A percentile compares a stretch with the other conserved stretches of the same genome.
Evolutionary conservation across 1,140 invertebrate species (phyloP).

Genomic region (Octopus sinensis): DNA sequence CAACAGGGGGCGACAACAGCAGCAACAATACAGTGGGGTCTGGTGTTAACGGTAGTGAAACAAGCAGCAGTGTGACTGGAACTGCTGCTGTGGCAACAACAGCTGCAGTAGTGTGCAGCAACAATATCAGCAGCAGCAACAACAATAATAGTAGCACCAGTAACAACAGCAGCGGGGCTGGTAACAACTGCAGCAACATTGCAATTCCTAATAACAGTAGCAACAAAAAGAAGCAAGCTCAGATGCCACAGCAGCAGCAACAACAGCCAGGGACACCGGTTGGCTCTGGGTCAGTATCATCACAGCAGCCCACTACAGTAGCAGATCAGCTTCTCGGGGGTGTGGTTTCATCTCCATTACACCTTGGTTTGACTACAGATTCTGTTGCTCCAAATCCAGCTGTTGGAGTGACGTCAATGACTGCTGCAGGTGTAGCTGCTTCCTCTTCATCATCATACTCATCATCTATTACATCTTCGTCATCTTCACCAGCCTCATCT

Average conservation of each 20-base stretch:
- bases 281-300: not conserved
- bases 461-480: conserved; percentile 18
- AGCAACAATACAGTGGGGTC: not conserved
- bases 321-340: not conserved
- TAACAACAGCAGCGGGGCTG: not conserved
- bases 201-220: not conserved
- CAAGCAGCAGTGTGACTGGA: not conserved
- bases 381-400: conserved; percentile 27
- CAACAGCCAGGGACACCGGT: not conserved
- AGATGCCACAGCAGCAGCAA: not conserved
- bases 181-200: not conserved
- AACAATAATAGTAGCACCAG: not conserved
- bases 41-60: not conserved
- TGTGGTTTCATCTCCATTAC: conserved; percentile 23
- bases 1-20: not conserved
- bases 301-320: not conserved
- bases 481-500: conserved; percentile 31
- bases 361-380: conserved; percentile 23
- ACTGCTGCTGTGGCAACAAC: not conserved
- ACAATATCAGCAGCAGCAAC: not conserved
- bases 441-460: conserved; percentile 14
- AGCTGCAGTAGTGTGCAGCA: not conserved
- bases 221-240: not conserved
- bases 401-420: conserved; percentile 18
- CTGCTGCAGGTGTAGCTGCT: conserved; percentile 19